Evolutionary conservation across 2,888 invertebrate genomes (phyloP).

Genomic region (Uropetala carovei): DNA sequence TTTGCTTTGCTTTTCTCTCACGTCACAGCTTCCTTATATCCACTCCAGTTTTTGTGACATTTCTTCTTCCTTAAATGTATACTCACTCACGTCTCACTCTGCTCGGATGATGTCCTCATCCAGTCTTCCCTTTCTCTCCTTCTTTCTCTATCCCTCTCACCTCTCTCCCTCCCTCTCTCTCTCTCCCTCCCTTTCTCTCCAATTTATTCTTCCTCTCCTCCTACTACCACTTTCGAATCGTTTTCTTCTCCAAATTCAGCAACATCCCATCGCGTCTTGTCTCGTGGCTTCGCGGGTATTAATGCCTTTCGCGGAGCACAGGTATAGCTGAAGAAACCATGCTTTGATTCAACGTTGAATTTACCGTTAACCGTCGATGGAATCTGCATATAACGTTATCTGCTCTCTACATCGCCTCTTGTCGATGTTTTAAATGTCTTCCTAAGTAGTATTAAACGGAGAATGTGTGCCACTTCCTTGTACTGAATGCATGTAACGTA

Average conservation of each 20-base stretch:
- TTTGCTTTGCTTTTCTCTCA: slow-evolving; percentile 53
- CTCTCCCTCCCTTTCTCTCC: too few relatives aligned
- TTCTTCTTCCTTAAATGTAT: slow-evolving; percentile 52
- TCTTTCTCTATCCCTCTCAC: background rate
- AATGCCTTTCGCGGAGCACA: background rate
- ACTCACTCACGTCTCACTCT: slow-evolving; percentile 40
- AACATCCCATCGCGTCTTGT: background rate
- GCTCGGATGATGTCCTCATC: slow-evolving; percentile 62
- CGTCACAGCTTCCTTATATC: slow-evolving; percentile 40
- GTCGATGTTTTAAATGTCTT: too few relatives aligned
- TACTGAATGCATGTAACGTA: too few relatives aligned
- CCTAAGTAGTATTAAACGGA: too few relatives aligned
- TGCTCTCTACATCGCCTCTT: too few relatives aligned
- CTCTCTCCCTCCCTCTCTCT: background rate
- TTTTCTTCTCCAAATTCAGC: background rate
- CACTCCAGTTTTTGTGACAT: slow-evolving; percentile 45
- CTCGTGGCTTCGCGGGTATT: background rate
- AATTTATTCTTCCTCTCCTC: background rate
- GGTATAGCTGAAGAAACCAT: background rate
- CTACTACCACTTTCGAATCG: background rate
- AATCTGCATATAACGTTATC: too few relatives aligned
- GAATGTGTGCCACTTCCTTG: too few relatives aligned
- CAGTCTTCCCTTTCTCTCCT: background rate
- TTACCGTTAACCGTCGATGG: too few relatives aligned
- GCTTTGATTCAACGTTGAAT: too few relatives aligned